phyloP scores from a whole-genome alignment of 2,797 vertebrate species.

The Artibeus jamaicensis region DNA sequence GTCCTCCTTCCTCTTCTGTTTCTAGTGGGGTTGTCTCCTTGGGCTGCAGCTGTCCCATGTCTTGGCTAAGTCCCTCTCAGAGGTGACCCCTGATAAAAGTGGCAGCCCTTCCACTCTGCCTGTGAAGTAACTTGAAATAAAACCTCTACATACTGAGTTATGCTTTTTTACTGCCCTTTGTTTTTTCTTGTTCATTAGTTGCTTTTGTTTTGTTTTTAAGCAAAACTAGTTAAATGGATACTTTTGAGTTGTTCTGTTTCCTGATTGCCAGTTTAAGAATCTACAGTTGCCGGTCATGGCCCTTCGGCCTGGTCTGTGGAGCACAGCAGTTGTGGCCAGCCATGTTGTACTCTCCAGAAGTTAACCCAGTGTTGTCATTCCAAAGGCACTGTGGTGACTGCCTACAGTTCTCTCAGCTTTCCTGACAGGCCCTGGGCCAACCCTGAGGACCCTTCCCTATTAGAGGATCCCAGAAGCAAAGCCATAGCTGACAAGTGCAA shows the following conservation, averaged over 20 bases:
- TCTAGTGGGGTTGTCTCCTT: not conserved
- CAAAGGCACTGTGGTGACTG: constrained; percentile 90
- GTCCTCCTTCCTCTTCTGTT: not conserved
- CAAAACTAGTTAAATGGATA: not conserved
- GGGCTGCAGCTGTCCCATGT: not conserved
- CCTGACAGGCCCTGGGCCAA: constrained; percentile 89
- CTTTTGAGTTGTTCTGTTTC: not conserved
- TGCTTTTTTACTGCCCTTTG: not conserved
- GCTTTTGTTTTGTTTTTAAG: not conserved
- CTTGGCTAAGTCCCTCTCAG: not conserved
- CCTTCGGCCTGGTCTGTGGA: not conserved
- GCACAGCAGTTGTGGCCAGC: not conserved
- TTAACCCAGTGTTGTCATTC: constrained; percentile 90
- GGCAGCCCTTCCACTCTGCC: not conserved
- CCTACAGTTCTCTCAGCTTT: constrained; percentile 92
- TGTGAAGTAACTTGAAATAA: not conserved
- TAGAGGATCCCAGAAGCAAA: not conserved
- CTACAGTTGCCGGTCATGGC: not conserved
- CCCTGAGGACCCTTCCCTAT: not conserved
- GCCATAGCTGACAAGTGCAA: not conserved
- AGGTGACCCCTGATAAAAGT: not conserved
- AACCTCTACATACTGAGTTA: not conserved
- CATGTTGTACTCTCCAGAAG: constrained; percentile 73
- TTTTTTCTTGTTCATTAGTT: not conserved
- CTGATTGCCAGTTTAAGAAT: not conserved